Percentiles rank a stretch among this genome's conserved stretches.
Evolutionary conservation across 37 sponge, comb jelly and placozoan genomes (phyloP).

Genomic region (Bolinopsis microptera): DNA sequence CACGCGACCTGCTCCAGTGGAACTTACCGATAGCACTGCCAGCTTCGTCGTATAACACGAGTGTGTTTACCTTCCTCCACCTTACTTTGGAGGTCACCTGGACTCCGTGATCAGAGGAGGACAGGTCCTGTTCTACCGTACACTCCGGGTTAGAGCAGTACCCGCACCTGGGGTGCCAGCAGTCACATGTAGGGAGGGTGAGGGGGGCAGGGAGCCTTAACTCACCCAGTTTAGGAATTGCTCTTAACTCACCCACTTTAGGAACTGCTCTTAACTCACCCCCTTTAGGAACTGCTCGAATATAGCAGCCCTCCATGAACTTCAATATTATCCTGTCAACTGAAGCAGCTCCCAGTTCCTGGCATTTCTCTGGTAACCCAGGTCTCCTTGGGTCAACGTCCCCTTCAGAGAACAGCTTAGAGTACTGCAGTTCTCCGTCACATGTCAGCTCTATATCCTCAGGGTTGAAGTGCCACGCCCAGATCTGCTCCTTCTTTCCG

Average conservation of each 20-base stretch:
- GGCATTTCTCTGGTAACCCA: background rate
- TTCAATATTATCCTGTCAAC: background rate
- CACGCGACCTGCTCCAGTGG: background rate
- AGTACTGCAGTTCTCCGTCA: background rate
- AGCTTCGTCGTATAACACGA: background rate
- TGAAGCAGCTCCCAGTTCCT: background rate
- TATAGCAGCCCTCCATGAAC: background rate
- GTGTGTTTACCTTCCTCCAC: background rate
- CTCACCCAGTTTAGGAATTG: background rate
- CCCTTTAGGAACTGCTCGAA: background rate
- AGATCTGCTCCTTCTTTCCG: background rate
- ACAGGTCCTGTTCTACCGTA: background rate
- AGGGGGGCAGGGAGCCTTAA: background rate
- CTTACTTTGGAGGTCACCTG: background rate
- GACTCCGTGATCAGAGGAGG: background rate
- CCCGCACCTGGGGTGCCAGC: background rate
- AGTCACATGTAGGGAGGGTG: background rate
- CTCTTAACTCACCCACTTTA: background rate
- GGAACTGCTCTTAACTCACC: background rate
- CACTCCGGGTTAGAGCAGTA: background rate
- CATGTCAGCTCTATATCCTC: background rate
- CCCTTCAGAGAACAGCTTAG: background rate
- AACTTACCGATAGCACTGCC: background rate
- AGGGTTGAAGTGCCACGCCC: constrained; percentile 4
- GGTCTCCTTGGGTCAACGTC: background rate